Base-by-base conservation (phyloP, 92 coral and sea anemone genomes). In the Micromussa lordhowensis region DNA sequence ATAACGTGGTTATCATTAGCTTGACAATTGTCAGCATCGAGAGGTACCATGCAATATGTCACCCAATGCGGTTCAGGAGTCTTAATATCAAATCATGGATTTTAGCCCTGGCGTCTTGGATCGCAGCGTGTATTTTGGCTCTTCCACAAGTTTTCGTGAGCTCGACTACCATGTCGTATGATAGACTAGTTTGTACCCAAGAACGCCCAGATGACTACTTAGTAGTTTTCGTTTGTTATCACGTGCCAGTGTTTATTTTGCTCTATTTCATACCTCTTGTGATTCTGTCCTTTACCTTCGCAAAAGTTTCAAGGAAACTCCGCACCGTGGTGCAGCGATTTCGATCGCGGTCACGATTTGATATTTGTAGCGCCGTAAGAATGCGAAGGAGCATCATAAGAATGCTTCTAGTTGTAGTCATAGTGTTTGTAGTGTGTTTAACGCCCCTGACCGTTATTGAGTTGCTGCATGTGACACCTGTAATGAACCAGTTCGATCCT, bases 371-470 rank as follows among this genome's bases (percentile, higher is more conserved):
- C 35, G 87, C 86, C 0, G 38, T 92, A 15, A 81, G 81, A 34
- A 87, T 89, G 90, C 81, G 95, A 17, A 68, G 84, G 15, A 91
- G 77, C 32, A 86, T 92, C 7, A 49, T 90, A 19, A 51, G 92
- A 35, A 93, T 94, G 93, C 85, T 94, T 48, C 54, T 90, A 26
- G 94, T 91, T 54, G 96, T 94, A 2, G 80, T 92, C 0, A 55
- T 90, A 15, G 82, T 93, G 38, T 94, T 94, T 44, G 83, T 80
- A 4, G 84, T 89, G 8, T 93, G 94, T 40, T 85, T 94, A 89
- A 92, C 96, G 29, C 96, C 96, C 35, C 85, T 92, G 17, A 91
- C 93, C 29, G 66, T 92, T 30, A 78, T 84, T 10, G 92, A 94
- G 79, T 75, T 94, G 18, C 26, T 94, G 30, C 88, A 85, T 54